These are phyloP conservation scores for Apodemia duryi DNA, from an alignment of 2,888 invertebrate species.

Conservation along the genomic window DNA sequence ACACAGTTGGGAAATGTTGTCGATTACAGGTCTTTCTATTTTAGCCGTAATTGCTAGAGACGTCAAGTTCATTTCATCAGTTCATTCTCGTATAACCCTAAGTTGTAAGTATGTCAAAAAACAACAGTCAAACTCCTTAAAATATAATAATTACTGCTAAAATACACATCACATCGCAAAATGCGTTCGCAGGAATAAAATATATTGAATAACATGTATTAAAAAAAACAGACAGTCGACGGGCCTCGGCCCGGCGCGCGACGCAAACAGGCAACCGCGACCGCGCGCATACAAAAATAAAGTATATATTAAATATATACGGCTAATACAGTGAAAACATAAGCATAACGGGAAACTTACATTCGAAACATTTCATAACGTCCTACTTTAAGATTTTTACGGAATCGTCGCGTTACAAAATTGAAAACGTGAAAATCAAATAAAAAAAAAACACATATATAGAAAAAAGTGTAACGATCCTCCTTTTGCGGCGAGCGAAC, in stretches of 20 bases:
- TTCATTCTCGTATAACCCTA: slow-evolving; percentile 69
- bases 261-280: slow-evolving; percentile 76
- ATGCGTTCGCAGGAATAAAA: slow-evolving; percentile 89
- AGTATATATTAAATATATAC: slow-evolving; percentile 73
- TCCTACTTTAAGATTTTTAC: slow-evolving; percentile 80
- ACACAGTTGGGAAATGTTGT: slow-evolving; percentile 76
- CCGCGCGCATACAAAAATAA: slow-evolving; percentile 63
- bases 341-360: slow-evolving; percentile 80
- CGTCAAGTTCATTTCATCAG: slow-evolving; percentile 63
- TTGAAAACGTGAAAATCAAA: slow-evolving; percentile 77
- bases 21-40: slow-evolving; percentile 71
- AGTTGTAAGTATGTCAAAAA: slow-evolving; percentile 78
- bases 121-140: slow-evolving; percentile 80
- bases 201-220: slow-evolving; percentile 84
- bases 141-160: slow-evolving; percentile 81
- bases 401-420: slow-evolving; percentile 78
- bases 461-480: slow-evolving; percentile 66
- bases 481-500: slow-evolving; percentile 53
- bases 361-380: slow-evolving; percentile 79
- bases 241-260: slow-evolving; percentile 61
- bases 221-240: slow-evolving; percentile 78
- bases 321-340: slow-evolving; percentile 71
- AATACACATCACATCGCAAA: slow-evolving; percentile 85
- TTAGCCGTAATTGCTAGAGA: slow-evolving; percentile 69
- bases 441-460: slow-evolving; percentile 76